phyloP scores from a whole-genome alignment of 2,113 vertebrate genomes.

The Aptenodytes patagonicus region DNA sequence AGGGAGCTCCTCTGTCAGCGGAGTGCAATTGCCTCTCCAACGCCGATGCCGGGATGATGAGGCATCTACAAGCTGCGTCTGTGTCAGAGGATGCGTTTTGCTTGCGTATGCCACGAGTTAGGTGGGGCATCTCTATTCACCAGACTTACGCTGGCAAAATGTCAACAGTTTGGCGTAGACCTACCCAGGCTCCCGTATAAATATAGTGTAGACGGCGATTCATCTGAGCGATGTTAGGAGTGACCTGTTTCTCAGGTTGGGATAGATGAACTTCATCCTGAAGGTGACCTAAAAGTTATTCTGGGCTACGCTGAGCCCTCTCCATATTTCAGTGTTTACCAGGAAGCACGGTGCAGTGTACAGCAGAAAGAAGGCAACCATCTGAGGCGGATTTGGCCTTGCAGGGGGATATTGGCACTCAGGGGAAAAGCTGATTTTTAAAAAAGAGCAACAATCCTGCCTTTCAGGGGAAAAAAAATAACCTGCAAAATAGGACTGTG shows the following conservation, averaged over 20 bases:
- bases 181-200: neutral
- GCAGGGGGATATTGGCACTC: neutral
- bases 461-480: neutral
- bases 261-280: neutral
- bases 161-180: neutral
- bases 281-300: neutral
- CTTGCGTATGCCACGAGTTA: rapidly evolving
- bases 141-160: neutral
- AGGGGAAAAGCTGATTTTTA: neutral
- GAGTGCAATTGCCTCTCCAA: neutral
- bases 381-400: neutral
- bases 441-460: neutral
- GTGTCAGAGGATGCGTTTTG: neutral
- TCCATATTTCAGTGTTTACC: neutral
- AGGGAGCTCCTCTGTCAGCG: neutral
- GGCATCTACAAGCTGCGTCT: rapidly evolving
- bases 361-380: neutral
- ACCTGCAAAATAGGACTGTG: neutral
- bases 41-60: neutral
- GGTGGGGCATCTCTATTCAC: neutral
- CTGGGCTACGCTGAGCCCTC: neutral
- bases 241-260: neutral
- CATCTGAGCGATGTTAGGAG: neutral
- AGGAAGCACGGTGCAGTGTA: rapidly evolving
- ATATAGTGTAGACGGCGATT: neutral